phyloP scores from a whole-genome alignment of 92 coral and sea anemone species.

The Epizoanthus ramosus region DNA sequence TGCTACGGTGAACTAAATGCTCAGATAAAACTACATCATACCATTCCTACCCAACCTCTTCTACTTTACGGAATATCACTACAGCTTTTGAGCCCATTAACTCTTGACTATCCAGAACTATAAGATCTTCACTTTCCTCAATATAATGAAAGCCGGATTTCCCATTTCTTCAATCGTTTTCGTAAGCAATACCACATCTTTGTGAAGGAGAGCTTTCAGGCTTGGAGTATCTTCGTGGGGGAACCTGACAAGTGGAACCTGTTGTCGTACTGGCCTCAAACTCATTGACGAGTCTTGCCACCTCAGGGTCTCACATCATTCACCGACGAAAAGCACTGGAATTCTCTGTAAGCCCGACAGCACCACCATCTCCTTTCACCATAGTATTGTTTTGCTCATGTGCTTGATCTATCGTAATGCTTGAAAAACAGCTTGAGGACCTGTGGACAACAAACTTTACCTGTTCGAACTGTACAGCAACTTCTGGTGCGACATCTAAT shows the following conservation, averaged over 20 bases:
- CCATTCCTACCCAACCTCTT: conserved; percentile 51
- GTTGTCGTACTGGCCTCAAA: conserved; percentile 20
- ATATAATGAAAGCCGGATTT: conserved; percentile 42
- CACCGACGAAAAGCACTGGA: conserved; percentile 27
- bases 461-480: conserved; percentile 27
- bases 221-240: conserved; percentile 23
- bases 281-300: conserved; percentile 30
- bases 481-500: conserved; percentile 29
- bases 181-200: conserved; percentile 13
- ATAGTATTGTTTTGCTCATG: conserved; percentile 32
- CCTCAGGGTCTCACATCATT: conserved; percentile 33
- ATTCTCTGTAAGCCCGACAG: conserved; percentile 39
- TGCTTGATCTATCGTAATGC: neutral
- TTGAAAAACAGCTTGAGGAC: neutral
- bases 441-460: neutral
- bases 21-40: conserved; percentile 41
- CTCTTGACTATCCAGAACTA: conserved; percentile 55
- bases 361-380: conserved; percentile 40
- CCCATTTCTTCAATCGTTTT: conserved; percentile 33
- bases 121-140: conserved; percentile 50
- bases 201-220: conserved; percentile 15
- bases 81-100: conserved; percentile 34
- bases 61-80: conserved; percentile 42
- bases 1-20: conserved; percentile 44
- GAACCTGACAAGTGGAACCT: neutral